Evolutionary conservation across 2,888 invertebrate genomes (phyloP).

Genomic region (Nesidiocoris tenuis): DNA sequence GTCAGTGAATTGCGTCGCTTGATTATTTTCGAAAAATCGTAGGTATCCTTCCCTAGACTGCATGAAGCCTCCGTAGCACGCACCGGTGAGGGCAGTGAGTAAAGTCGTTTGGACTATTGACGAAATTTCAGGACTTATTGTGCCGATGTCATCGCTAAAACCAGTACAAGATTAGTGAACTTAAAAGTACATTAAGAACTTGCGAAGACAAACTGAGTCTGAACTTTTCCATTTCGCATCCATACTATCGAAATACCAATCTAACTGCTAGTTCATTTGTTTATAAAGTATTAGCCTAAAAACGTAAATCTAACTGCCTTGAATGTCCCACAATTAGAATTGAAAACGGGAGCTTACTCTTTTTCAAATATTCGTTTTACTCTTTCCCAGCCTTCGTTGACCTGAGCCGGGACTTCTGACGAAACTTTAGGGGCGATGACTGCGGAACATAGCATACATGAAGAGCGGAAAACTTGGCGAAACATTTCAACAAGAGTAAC

Average conservation of each 20-base stretch:
- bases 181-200: not conserved
- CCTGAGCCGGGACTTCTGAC: not conserved
- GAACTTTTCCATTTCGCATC: not conserved
- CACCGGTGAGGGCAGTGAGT: constrained; percentile 64
- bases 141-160: constrained; percentile 65
- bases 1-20: constrained; percentile 67
- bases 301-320: not conserved
- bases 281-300: not conserved
- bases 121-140: constrained; percentile 63
- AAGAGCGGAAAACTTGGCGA: constrained; percentile 36
- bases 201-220: not conserved
- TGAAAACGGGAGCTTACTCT: constrained; percentile 51
- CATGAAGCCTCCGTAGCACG: constrained; percentile 65
- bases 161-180: constrained; percentile 2
- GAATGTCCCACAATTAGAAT: not conserved
- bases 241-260: not conserved
- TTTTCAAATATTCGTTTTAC: constrained; percentile 49
- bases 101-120: constrained; percentile 63
- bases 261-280: not conserved
- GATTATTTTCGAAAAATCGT: constrained; percentile 70
- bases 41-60: constrained; percentile 63
- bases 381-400: constrained; percentile 47
- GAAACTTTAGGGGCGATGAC: constrained; percentile 34
- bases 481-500: too few species aligned
- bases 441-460: constrained; percentile 39